phyloP scores from a whole-genome alignment of 1,140 invertebrate species.

The Acromyrmex echinatior region DNA sequence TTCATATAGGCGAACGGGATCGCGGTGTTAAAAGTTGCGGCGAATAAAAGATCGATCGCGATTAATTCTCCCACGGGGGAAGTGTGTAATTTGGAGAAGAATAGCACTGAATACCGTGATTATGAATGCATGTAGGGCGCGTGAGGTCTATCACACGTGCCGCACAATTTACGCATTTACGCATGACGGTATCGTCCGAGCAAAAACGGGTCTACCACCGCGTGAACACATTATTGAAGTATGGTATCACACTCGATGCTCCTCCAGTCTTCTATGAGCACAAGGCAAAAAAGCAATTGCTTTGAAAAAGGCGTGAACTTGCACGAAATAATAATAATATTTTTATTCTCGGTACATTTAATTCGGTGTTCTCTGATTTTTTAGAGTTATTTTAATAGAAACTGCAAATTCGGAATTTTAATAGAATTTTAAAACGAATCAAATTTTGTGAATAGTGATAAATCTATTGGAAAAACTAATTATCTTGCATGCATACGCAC shows the following conservation, averaged over 20 bases:
- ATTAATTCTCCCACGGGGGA: conserved; percentile 52
- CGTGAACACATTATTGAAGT: conserved; percentile 32
- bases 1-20: conserved; percentile 52
- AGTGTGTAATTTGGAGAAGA: conserved; percentile 62
- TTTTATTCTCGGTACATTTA: neutral
- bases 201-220: conserved; percentile 52
- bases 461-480: neutral
- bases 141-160: conserved; percentile 63
- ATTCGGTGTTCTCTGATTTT: neutral
- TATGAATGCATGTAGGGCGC: conserved; percentile 63
- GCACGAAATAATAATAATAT: conserved; percentile 18
- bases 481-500: neutral
- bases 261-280: no score
- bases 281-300: neutral
- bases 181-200: conserved; percentile 59
- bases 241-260: neutral
- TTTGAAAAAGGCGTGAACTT: conserved; percentile 6
- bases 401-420: neutral
- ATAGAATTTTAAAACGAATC: neutral
- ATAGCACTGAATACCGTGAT: conserved; percentile 61
- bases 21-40: conserved; percentile 47
- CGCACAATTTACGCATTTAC: conserved; percentile 66
- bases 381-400: neutral
- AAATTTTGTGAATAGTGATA: neutral
- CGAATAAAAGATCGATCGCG: conserved; percentile 61